phyloP scores from a whole-genome alignment of 2,888 invertebrate genomes.

The Andrena chrysosceles region DNA sequence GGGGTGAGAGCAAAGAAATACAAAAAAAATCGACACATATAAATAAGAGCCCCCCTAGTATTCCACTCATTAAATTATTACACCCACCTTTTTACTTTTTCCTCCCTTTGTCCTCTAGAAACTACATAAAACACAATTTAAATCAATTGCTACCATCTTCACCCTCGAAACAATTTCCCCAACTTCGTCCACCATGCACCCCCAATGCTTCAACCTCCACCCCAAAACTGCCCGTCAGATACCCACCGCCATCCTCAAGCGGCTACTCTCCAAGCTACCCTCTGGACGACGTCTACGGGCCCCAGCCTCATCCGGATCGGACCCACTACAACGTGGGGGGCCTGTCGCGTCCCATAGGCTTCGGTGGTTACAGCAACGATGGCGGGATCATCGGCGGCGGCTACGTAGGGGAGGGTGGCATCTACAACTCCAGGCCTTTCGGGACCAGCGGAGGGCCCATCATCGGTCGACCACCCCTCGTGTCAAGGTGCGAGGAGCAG shows the following conservation, averaged over 20 bases:
- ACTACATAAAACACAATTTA: too few species aligned
- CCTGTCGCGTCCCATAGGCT: conserved; percentile 74
- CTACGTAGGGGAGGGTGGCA: conserved; percentile 81
- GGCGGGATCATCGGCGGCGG: conserved; percentile 82
- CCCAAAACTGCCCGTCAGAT: conserved; percentile 20
- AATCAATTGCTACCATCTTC: too few species aligned
- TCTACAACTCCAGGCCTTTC: conserved; percentile 79
- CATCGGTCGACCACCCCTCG: conserved; percentile 83
- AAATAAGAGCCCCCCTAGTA: too few species aligned
- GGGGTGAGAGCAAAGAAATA: too few species aligned
- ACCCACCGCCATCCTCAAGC: conserved; percentile 56
- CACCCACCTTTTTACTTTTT: too few species aligned
- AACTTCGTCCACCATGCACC: neutral
- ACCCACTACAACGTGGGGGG: conserved; percentile 74
- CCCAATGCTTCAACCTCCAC: too few species aligned
- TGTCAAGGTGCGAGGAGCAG: conserved; percentile 91
- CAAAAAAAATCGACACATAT: too few species aligned
- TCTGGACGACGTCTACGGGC: conserved; percentile 77
- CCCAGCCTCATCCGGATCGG: conserved; percentile 79
- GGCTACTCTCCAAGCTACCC: conserved; percentile 69
- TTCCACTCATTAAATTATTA: too few species aligned
- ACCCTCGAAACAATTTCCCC: too few species aligned
- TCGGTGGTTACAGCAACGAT: conserved; percentile 76
- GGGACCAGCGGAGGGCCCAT: conserved; percentile 83
- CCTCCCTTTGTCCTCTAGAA: neutral